A percentile compares a stretch with the other conserved stretches of the same genome.
phyloP scores from a whole-genome alignment of 2,888 invertebrate species.

The Dicycla oo region DNA sequence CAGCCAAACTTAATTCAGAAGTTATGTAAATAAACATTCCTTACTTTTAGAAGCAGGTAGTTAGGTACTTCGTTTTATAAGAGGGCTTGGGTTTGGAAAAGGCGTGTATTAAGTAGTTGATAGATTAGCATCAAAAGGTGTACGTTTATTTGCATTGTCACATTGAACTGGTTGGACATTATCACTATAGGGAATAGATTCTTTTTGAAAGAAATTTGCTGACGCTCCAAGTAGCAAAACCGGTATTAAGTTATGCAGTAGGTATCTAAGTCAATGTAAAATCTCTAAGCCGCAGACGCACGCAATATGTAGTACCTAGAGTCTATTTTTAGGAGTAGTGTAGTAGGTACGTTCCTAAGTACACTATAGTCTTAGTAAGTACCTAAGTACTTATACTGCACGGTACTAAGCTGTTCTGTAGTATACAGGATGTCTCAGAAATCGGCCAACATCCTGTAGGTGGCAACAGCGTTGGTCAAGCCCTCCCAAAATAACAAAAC shows the following conservation, averaged over 20 bases:
- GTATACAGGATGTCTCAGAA: too few species aligned
- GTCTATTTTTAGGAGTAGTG: not conserved
- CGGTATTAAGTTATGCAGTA: slow-evolving; percentile 28
- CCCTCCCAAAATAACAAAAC: too few species aligned
- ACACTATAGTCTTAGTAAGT: not conserved
- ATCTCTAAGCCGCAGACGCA: slow-evolving; percentile 14
- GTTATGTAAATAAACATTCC: not conserved
- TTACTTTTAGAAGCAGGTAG: not conserved
- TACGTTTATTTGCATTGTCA: not conserved
- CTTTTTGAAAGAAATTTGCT: not conserved
- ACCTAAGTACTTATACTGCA: not conserved
- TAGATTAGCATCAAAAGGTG: slow-evolving; percentile 5
- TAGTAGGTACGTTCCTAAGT: too few species aligned
- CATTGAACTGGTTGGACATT: not conserved
- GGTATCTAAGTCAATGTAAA: slow-evolving; percentile 23
- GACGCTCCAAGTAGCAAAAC: slow-evolving; percentile 20
- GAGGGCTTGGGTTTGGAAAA: not conserved
- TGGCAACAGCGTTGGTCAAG: too few species aligned
- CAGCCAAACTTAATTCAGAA: not conserved
- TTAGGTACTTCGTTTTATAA: not conserved
- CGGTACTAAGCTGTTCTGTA: not conserved
- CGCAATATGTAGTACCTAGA: slow-evolving; percentile 6
- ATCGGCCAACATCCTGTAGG: too few species aligned
- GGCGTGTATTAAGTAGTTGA: not conserved
- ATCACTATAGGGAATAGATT: not conserved